Conservation (phyloP, 2,888 invertebrate genomes). For the Tachystola acroxantha region DNA sequence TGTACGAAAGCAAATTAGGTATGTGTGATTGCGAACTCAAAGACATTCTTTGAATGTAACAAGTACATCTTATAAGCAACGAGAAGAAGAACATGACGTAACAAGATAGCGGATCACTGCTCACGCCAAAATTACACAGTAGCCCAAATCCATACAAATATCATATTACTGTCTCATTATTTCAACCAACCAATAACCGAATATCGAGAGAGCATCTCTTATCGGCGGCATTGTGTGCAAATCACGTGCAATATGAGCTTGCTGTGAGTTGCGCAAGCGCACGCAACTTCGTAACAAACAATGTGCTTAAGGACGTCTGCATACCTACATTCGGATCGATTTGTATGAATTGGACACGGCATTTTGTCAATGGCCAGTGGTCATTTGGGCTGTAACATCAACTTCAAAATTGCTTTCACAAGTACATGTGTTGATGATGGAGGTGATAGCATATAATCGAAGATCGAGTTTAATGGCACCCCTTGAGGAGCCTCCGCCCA, state of each 20-base stretch:
- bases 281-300: conserved; percentile 37
- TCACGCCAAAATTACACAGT: conserved; percentile 4
- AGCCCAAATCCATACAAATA: conserved; percentile 9
- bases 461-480: too few species aligned
- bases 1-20: not conserved
- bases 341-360: not conserved
- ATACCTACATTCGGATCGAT: not conserved
- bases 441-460: too few species aligned
- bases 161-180: conserved; percentile 12
- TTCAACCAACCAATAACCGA: conserved; percentile 26
- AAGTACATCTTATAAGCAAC: too few species aligned
- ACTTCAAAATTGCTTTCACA: too few species aligned
- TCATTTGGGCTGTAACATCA: not conserved
- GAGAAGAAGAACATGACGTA: not conserved
- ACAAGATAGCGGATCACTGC: conserved; percentile 6
- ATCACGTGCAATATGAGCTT: conserved; percentile 50
- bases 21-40: too few species aligned
- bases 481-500: too few species aligned
- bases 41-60: too few species aligned
- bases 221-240: conserved; percentile 62
- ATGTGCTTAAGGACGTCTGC: too few species aligned
- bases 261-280: conserved; percentile 43
- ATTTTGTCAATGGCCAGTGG: not conserved
- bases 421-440: too few species aligned
- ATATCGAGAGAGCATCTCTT: conserved; percentile 39